A percentile compares a stretch with the other conserved stretches of the same genome.
These are phyloP conservation scores for Lathamus discolor DNA, from an alignment of 2,113 vertebrate species.

Conservation along the genomic window DNA sequence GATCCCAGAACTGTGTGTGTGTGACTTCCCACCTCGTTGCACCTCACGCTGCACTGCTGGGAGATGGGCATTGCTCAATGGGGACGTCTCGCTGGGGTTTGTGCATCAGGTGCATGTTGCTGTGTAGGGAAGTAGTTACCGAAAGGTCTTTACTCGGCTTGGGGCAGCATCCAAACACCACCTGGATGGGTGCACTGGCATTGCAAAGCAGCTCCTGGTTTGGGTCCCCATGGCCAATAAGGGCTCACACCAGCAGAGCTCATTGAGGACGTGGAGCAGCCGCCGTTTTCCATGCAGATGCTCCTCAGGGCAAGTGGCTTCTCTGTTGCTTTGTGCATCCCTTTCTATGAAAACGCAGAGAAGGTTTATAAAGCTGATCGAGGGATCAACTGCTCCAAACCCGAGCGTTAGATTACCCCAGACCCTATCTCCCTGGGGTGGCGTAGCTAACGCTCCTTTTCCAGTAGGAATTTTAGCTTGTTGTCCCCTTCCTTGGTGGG, in stretches of 20 bases:
- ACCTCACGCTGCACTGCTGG: not conserved
- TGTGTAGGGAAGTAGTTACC: not conserved
- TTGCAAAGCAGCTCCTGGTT: not conserved
- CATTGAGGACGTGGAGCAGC: not conserved
- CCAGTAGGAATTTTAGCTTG: accelerated
- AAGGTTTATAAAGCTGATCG: not conserved
- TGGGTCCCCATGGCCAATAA: not conserved
- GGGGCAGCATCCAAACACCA: accelerated
- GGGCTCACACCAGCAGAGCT: not conserved
- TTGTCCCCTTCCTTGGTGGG: not conserved
- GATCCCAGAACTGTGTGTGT: accelerated
- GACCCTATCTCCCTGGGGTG: accelerated
- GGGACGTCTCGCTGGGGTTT: not conserved
- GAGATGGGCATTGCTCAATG: accelerated
- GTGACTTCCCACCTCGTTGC: not conserved
- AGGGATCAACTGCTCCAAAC: not conserved
- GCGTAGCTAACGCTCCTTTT: not conserved
- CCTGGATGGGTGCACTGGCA: not conserved
- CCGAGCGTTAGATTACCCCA: not conserved
- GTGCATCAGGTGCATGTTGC: accelerated
- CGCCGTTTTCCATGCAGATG: accelerated
- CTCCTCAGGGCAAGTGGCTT: accelerated
- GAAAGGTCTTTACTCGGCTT: not conserved
- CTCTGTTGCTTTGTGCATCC: not conserved
- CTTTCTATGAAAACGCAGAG: not conserved